Conservation (phyloP, 2,797 vertebrate genomes). For the Tadarida brasiliensis region DNA sequence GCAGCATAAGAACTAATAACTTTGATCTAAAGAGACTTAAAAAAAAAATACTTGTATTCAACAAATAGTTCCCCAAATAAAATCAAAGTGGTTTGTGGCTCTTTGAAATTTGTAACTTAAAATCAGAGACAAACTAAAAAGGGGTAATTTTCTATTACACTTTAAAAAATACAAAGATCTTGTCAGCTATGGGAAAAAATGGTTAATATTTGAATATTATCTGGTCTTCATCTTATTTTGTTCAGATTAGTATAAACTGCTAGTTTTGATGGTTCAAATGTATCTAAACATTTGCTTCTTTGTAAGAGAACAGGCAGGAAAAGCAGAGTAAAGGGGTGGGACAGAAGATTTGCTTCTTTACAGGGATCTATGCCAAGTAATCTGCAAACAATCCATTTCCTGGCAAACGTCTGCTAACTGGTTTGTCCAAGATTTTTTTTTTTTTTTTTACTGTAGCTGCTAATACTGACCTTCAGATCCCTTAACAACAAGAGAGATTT, state of each 20-base stretch:
- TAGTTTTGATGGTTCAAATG: conserved; percentile 13
- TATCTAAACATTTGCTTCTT: conserved; percentile 50
- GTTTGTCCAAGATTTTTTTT: neutral
- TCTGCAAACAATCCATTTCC: conserved; percentile 66
- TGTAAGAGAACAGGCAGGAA: conserved; percentile 43
- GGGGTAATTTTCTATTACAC: neutral
- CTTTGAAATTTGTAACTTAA: conserved; percentile 54
- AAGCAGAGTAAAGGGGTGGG: neutral
- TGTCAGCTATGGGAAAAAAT: neutral
- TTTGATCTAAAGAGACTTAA: conserved; percentile 63
- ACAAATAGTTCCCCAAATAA: neutral
- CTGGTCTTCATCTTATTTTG: conserved; percentile 31
- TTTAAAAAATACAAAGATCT: conserved; percentile 16
- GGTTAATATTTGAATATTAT: neutral
- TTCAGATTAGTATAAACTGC: conserved; percentile 12
- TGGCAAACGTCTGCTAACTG: conserved; percentile 63
- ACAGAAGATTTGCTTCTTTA: conserved; percentile 47
- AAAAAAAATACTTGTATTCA: conserved; percentile 71
- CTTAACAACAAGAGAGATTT: conserved; percentile 58
- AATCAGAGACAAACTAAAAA: neutral
- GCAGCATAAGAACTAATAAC: conserved; percentile 59
- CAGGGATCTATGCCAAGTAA: conserved; percentile 22
- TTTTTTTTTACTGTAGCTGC: neutral
- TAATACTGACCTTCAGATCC: conserved; percentile 33
- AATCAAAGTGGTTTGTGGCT: neutral